Evolutionary conservation across 2,113 vertebrate species (phyloP), one percentile per base, ranked within the genome.

Genomic region (Dolichallabes microphthalmus): DNA sequence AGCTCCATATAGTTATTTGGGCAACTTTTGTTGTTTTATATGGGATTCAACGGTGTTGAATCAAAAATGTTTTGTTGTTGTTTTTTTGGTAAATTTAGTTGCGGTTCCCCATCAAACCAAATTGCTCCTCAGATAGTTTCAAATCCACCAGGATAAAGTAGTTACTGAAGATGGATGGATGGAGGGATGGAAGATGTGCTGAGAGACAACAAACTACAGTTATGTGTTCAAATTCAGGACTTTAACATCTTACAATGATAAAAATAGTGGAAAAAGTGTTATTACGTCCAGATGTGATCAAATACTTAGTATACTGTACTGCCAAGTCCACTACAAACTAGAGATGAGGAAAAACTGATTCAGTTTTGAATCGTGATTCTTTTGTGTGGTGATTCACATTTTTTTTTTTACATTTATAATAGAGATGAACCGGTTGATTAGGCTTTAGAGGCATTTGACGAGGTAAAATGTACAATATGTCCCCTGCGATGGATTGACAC

Each of bases 241-340:
- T 19, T 20, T 19, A 69, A 9, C 66, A 69, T 20, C 66, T 69
- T 8, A 27, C 22, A 8, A 50, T 6, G 45, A 73, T 14, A 5
- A n/a, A 25, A 2, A 50, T 5, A 45, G 4, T n/a, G 2, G 35
- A 50, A 20, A 50, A 45, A 50, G 20, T 50, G 17, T 73, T 12
- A 52, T 7, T n/a, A 30, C 0, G n/a, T 9, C n/a, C 6, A 55
- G n/a, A 17, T 4, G 1, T 32, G 15, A 17, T 27, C 53, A 14
- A 53, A 57, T 30, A 57, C 11, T 20, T 32, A 20, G 53, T 22
- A n/a, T 39, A 39, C 39, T 39, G 73, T 45, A 45, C 10, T 45
- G 8, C 25, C 14, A 30, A 58, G 27, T 35, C 27, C 32, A 83
- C 12, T 74, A 88, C 88, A 91, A 90, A 98, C 98, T 39, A 39